These are phyloP conservation scores for human (Homo sapiens) DNA, from an alignment of 2,113 vertebrate species.

Conservation along the genomic window GRCh38 chr15:89834001-89834500, in stretches of 20 bases:
- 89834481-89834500: neutral
- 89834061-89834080: neutral
- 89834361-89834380: neutral
- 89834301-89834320: neutral
- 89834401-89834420: too few species aligned
- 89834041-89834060: neutral
- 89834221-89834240: neutral
- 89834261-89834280: neutral
- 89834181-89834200: neutral
- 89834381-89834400: neutral
- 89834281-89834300: neutral
- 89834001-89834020: neutral
- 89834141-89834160: neutral
- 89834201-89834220: neutral
- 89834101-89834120: neutral
- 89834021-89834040: rapidly evolving
- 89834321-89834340: constrained; percentile 24
- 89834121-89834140: neutral
- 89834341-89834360: neutral
- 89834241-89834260: neutral
- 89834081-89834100: neutral
- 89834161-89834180: rapidly evolving
- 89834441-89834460: neutral
- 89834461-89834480: neutral
- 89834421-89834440: too few species aligned